Evolutionary conservation across 2,113 vertebrate genomes (phyloP).

Genomic region (Todiramphus chloris): DNA sequence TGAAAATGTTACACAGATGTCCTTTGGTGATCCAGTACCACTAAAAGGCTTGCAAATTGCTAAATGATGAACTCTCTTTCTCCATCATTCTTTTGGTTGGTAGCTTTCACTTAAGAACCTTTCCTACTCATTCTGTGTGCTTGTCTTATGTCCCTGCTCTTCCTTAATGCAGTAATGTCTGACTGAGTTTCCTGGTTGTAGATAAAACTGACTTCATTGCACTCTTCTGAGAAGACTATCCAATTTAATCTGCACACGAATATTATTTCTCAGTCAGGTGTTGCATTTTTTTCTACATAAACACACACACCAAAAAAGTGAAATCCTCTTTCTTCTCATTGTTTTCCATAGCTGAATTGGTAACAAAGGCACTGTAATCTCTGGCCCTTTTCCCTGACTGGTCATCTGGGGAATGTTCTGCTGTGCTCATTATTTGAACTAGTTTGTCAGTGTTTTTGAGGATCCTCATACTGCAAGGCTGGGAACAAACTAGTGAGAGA

Average conservation of each 20-base stretch:
- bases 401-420: background rate
- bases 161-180: background rate
- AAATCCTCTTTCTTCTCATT: background rate
- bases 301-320: no score
- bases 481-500: background rate
- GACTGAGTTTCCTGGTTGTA: background rate
- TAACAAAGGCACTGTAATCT: background rate
- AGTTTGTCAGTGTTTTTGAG: background rate
- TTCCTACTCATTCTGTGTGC: background rate
- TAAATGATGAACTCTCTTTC: conserved; percentile 61
- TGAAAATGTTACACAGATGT: conserved; percentile 73
- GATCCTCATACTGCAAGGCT: background rate
- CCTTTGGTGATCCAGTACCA: conserved; percentile 61
- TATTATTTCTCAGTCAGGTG: background rate
- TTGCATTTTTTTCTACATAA: background rate
- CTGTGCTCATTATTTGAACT: background rate
- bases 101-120: background rate
- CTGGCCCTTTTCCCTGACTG: background rate
- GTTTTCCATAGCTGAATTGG: background rate
- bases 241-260: background rate
- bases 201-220: background rate
- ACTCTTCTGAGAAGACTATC: background rate
- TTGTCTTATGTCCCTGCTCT: background rate
- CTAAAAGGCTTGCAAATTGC: conserved; percentile 48
- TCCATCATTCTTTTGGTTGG: conserved; percentile 26